These are phyloP conservation scores for Lepidocolaptes lacrymiger DNA, from an alignment of 2,797 vertebrate species.

Conservation along the genomic window DNA sequence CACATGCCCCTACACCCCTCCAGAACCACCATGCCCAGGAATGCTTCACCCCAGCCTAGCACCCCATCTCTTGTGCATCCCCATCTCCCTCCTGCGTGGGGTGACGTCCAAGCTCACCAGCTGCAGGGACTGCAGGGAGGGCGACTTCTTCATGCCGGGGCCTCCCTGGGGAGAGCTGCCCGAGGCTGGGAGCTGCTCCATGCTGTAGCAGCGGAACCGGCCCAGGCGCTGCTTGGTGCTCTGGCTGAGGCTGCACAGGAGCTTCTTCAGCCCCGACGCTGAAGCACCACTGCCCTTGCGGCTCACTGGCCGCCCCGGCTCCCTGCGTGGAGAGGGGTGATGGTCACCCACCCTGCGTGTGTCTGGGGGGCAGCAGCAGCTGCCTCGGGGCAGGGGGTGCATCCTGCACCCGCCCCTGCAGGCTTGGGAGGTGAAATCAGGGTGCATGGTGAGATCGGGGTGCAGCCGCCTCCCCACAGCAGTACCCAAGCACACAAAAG, in stretches of 20 bases:
- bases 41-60: not conserved
- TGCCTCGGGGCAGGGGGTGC: not conserved
- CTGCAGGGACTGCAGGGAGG: constrained; percentile 75
- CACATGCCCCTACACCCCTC: accelerated
- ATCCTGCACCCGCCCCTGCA: accelerated
- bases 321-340: not conserved
- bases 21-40: accelerated
- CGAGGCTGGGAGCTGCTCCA: constrained; percentile 73
- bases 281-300: constrained; percentile 56
- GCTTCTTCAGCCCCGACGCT: constrained; percentile 68
- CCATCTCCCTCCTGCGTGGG: accelerated
- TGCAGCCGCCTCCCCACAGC: not conserved
- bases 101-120: constrained; percentile 52
- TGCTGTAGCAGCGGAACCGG: constrained; percentile 76
- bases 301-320: not conserved
- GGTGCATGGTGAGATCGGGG: accelerated
- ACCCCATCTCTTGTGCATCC: too few species aligned
- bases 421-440: not conserved
- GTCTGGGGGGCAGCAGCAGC: not conserved
- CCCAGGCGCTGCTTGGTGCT: constrained; percentile 72
- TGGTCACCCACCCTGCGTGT: accelerated
- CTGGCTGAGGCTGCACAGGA: constrained; percentile 76
- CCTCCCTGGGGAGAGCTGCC: accelerated
- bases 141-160: constrained; percentile 61
- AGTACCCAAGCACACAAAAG: not conserved